phyloP scores from a whole-genome alignment of 2,797 vertebrate species.

The Acipenser transmontanus region DNA sequence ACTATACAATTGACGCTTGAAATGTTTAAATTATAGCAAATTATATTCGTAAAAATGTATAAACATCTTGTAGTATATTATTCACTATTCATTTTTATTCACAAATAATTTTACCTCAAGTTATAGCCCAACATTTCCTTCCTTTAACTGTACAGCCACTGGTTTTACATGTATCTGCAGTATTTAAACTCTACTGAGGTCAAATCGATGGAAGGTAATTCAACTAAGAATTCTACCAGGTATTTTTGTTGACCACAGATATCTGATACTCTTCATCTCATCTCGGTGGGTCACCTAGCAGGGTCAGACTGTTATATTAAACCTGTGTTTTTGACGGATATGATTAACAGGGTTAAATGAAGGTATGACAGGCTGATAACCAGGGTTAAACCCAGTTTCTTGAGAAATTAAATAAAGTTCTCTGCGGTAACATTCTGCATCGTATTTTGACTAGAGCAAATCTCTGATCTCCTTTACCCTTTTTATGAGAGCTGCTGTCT shows the following conservation, averaged over 20 bases:
- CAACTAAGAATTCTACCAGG: slow-evolving; percentile 43
- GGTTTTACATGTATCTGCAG: slow-evolving; percentile 14
- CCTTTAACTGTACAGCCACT: no score
- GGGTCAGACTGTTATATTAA: slow-evolving; percentile 66
- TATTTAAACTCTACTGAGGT: slow-evolving; percentile 31
- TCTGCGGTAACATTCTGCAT: slow-evolving; percentile 25
- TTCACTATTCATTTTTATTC: no score
- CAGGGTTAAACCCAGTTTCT: slow-evolving; percentile 43
- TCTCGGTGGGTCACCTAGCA: slow-evolving; percentile 54
- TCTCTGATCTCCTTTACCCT: slow-evolving; percentile 12
- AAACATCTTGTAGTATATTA: no score
- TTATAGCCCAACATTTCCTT: no score
- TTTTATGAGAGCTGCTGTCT: slow-evolving; percentile 9
- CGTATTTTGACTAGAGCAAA: slow-evolving; percentile 37
- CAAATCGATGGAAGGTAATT: slow-evolving; percentile 47
- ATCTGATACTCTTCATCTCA: slow-evolving; percentile 67
- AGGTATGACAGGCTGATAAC: slow-evolving; percentile 32
- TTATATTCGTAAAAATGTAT: no score
- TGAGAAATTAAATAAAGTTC: slow-evolving; percentile 45
- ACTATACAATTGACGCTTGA: no score
- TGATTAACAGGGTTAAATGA: slow-evolving; percentile 57
- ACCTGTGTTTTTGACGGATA: slow-evolving; percentile 53
- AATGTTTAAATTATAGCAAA: no score
- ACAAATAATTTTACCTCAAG: no score
- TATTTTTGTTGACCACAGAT: slow-evolving; percentile 55